A percentile compares a stretch with the other conserved stretches of the same genome.
phyloP scores from a whole-genome alignment of 2,113 vertebrate species.

The Cavia aperea region DNA sequence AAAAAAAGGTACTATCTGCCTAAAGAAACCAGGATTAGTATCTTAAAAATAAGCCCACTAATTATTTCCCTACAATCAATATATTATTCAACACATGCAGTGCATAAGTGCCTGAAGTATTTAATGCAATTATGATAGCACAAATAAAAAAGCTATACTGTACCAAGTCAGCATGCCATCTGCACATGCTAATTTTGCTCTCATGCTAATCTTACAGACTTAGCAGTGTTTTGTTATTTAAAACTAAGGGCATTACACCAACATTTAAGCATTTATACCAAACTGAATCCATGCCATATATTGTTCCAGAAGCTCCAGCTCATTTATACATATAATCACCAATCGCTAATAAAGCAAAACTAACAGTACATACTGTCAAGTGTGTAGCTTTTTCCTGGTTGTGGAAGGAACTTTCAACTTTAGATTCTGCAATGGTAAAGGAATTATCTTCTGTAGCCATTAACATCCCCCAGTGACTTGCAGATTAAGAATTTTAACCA shows the following conservation, averaged over 20 bases:
- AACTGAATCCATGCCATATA: constrained; percentile 58
- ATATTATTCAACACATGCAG: constrained; percentile 49
- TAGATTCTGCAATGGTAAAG: constrained; percentile 66
- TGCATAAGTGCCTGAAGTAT: constrained; percentile 28
- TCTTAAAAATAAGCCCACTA: constrained; percentile 25
- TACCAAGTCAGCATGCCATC: constrained; percentile 51
- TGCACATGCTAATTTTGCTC: constrained; percentile 47
- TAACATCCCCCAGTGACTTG: constrained; percentile 19
- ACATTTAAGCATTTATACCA: constrained; percentile 33
- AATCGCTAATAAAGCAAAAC: constrained; percentile 50
- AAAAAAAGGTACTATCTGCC: background rate
- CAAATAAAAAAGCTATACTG: constrained; percentile 44
- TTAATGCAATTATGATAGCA: constrained; percentile 35
- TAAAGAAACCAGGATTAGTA: constrained; percentile 42
- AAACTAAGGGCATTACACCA: constrained; percentile 31
- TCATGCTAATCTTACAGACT: constrained; percentile 47
- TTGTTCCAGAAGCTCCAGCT: constrained; percentile 44
- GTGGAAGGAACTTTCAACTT: constrained; percentile 62
- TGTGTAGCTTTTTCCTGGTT: constrained; percentile 53
- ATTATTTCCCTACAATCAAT: background rate
- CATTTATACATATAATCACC: constrained; percentile 24
- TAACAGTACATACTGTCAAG: constrained; percentile 68
- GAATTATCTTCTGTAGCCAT: constrained; percentile 53
- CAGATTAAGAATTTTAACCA: constrained; percentile 41
- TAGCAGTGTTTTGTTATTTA: constrained; percentile 42